A percentile compares a stretch with the other conserved stretches of the same genome.
Evolutionary conservation across 2,888 invertebrate species (phyloP).

Genomic region (Drosophila fungiperda): DNA sequence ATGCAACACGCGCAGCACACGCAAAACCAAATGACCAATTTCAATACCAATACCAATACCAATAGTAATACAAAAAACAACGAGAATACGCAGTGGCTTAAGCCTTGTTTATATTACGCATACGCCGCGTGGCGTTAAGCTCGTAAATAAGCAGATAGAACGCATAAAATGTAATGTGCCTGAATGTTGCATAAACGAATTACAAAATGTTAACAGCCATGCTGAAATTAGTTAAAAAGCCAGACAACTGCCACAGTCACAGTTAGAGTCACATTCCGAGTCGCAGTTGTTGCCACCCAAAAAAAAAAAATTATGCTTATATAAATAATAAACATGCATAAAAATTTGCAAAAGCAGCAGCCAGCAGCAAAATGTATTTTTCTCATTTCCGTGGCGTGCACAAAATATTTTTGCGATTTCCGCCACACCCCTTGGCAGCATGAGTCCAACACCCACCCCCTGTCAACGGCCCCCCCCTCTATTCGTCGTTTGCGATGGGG

Average conservation of each 20-base stretch:
- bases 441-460: neutral
- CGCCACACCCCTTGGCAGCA: slow-evolving; percentile 38
- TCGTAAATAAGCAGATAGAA: slow-evolving; percentile 71
- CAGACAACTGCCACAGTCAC: slow-evolving; percentile 18
- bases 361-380: slow-evolving; percentile 62
- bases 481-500: neutral
- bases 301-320: slow-evolving; percentile 15
- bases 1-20: slow-evolving; percentile 2
- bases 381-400: slow-evolving; percentile 77
- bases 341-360: slow-evolving; percentile 57
- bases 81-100: slow-evolving; percentile 50
- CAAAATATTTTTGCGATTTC: slow-evolving; percentile 82
- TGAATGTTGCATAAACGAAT: slow-evolving; percentile 61
- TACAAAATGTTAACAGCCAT: slow-evolving; percentile 62
- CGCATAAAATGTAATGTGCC: slow-evolving; percentile 65
- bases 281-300: slow-evolving; percentile 21
- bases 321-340: slow-evolving; percentile 67
- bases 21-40: slow-evolving; percentile 26
- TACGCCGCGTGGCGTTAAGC: slow-evolving; percentile 61
- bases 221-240: slow-evolving; percentile 69
- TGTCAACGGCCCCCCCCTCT: neutral
- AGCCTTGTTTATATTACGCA: slow-evolving; percentile 67
- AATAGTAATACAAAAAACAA: neutral
- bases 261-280: neutral
- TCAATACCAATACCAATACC: slow-evolving; percentile 8